Percentiles rank a stretch among this genome's conserved stretches.
Evolutionary conservation across 2,888 invertebrate species (phyloP).

Genomic region (Crepidodera aurea): DNA sequence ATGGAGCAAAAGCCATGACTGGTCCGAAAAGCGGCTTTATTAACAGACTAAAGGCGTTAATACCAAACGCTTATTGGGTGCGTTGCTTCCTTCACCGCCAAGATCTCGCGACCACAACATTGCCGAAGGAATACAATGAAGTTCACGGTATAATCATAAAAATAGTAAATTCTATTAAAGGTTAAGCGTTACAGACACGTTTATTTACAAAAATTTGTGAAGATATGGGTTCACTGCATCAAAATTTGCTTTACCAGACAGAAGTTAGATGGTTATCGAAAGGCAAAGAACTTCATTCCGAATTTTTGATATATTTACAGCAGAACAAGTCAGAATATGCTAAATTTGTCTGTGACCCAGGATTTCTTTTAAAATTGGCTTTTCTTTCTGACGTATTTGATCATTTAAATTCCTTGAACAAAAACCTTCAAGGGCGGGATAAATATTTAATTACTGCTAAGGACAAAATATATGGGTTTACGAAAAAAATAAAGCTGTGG

Average conservation of each 20-base stretch:
- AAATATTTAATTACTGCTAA: no score
- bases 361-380: no score
- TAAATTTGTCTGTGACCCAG: neutral
- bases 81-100: constrained; percentile 13
- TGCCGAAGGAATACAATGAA: neutral
- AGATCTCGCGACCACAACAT: neutral
- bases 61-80: constrained; percentile 14
- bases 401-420: no score
- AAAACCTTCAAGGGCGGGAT: no score
- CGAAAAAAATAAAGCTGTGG: no score
- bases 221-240: constrained; percentile 8
- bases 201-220: neutral
- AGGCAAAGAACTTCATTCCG: constrained; percentile 20
- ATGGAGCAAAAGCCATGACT: no score
- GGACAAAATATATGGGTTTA: no score
- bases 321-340: constrained; percentile 1
- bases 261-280: constrained; percentile 12
- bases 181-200: neutral
- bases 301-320: constrained; percentile 10
- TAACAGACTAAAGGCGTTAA: neutral
- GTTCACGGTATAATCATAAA: no score
- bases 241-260: constrained; percentile 6
- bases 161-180: no score
- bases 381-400: no score
- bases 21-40: no score